Percentiles rank a stretch among this genome's conserved stretches.
These are phyloP conservation scores for Phenganax stokvisi DNA, from an alignment of 92 coral and sea anemone genomes.

Conservation along the genomic window DNA sequence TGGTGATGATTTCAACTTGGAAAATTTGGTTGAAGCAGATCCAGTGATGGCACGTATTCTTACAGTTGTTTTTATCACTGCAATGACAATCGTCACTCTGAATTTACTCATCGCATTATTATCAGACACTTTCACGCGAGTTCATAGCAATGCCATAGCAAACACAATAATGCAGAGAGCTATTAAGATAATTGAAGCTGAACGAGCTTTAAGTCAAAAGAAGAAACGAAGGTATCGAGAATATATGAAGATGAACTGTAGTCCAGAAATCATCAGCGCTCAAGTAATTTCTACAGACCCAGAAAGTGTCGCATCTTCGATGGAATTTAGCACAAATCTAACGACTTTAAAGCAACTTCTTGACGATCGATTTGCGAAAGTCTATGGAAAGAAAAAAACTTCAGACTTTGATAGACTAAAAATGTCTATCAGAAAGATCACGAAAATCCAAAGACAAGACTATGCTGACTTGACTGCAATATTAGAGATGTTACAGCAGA, in stretches of 20 bases:
- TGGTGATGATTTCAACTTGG: slow-evolving; percentile 36
- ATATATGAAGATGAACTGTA: slow-evolving; percentile 23
- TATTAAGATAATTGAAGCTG: slow-evolving; percentile 25
- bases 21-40: slow-evolving; percentile 28
- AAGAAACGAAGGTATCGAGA: slow-evolving; percentile 9
- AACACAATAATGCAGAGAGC: slow-evolving; percentile 40
- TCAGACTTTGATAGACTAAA: slow-evolving; percentile 31
- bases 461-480: slow-evolving; percentile 7
- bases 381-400: slow-evolving; percentile 30
- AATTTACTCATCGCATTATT: slow-evolving; percentile 32
- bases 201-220: slow-evolving; percentile 25
- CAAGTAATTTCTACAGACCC: slow-evolving; percentile 40
- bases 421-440: slow-evolving; percentile 3
- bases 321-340: neutral
- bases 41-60: slow-evolving; percentile 38
- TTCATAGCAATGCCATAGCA: slow-evolving; percentile 25
- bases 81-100: slow-evolving; percentile 31
- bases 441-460: neutral
- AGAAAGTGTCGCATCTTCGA: slow-evolving; percentile 41
- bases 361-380: slow-evolving; percentile 31
- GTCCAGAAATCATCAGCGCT: slow-evolving; percentile 20
- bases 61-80: slow-evolving; percentile 22
- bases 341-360: slow-evolving; percentile 18
- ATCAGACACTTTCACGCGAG: slow-evolving; percentile 34
- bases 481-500: neutral